Percentiles rank a stretch among this genome's conserved stretches.
Evolutionary conservation across 1,140 invertebrate species (phyloP).

Genomic region (Bombus waltoni): DNA sequence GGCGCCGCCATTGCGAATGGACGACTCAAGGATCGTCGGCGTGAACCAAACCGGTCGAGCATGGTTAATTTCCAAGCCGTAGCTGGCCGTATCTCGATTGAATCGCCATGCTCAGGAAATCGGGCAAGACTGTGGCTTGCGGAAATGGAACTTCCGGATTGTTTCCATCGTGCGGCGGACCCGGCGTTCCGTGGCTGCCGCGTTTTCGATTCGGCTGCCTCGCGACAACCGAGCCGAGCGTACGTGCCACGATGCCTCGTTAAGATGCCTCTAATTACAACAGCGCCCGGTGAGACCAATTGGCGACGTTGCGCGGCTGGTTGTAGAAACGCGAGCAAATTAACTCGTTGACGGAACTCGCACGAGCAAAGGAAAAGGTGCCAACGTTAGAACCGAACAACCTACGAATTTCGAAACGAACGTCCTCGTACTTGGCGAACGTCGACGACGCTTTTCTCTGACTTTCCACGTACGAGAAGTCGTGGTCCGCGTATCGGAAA

Average conservation of each 20-base stretch:
- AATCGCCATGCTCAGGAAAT: constrained; percentile 32
- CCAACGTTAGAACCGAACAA: no score
- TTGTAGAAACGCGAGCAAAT: not conserved
- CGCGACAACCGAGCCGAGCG: no score
- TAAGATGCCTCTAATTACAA: constrained; percentile 17
- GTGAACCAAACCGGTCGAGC: constrained; percentile 11
- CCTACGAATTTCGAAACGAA: no score
- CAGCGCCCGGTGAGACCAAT: not conserved
- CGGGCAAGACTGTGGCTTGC: constrained; percentile 33
- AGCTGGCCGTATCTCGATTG: constrained; percentile 25
- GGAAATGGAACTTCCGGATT: constrained; percentile 61
- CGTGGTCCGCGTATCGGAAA: no score
- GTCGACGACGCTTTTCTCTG: no score
- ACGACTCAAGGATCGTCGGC: not conserved
- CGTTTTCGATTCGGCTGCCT: not conserved
- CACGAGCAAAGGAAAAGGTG: not conserved
- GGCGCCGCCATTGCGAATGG: not conserved
- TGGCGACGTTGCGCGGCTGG: not conserved
- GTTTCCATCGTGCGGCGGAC: constrained; percentile 21
- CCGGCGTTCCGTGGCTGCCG: not conserved
- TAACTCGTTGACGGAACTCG: not conserved
- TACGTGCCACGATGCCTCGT: not conserved
- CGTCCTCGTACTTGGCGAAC: no score
- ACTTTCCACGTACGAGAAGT: no score
- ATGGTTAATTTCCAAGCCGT: constrained; percentile 39